Evolutionary conservation across 2,113 vertebrate species (phyloP).

Genomic region (Phainopepla nitens): DNA sequence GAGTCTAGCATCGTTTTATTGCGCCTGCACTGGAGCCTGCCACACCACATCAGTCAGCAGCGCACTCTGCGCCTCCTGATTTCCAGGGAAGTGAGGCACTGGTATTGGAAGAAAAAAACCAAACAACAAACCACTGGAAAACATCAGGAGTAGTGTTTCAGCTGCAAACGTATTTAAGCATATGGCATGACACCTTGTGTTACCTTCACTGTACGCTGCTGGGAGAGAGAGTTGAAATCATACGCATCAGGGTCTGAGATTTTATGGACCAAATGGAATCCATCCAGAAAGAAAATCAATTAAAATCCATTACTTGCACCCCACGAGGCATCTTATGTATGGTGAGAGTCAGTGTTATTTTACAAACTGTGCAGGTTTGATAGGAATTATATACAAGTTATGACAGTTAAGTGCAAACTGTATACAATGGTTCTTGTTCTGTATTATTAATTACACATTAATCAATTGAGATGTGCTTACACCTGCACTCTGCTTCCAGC

Average conservation of each 20-base stretch:
- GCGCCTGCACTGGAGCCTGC: neutral
- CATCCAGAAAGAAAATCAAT: conserved; percentile 29
- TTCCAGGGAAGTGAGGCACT: neutral
- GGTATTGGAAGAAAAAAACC: too few species aligned
- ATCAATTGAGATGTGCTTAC: neutral
- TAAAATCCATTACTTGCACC: conserved; percentile 1
- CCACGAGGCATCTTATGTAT: neutral
- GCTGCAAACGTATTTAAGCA: neutral
- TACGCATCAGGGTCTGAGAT: neutral
- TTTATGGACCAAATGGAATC: neutral
- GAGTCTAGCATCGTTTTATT: neutral
- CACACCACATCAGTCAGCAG: neutral
- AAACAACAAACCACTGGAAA: neutral
- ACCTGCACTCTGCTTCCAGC: neutral
- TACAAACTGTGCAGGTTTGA: neutral
- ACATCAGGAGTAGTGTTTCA: neutral
- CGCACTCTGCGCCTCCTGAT: fast-evolving
- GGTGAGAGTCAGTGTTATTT: neutral
- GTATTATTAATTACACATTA: conserved; percentile 13
- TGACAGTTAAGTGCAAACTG: neutral
- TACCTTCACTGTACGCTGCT: fast-evolving
- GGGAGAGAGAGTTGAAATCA: neutral
- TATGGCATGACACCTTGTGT: neutral
- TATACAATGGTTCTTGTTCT: neutral
- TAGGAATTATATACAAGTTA: neutral